Evolutionary conservation across 2,113 vertebrate genomes (phyloP), one percentile per base, ranked within the genome.

Genomic region (Urocolius indicus): DNA sequence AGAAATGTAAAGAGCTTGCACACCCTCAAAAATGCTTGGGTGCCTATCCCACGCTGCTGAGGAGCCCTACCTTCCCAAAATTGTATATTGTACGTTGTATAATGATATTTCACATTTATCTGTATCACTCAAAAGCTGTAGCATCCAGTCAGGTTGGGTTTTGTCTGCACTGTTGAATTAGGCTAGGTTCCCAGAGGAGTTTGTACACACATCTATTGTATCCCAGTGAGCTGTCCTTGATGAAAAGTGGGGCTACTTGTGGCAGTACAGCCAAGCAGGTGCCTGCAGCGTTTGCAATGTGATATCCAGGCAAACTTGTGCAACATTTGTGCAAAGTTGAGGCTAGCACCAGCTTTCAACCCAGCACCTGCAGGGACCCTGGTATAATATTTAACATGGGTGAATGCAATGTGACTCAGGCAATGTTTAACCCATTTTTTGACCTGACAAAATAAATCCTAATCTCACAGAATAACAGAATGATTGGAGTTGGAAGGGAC

Each of bases 1-100:
- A 94, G 87, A 94, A 95, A 94, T 69, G 78, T 59, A 87, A 91
- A 93, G 91, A 91, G 62, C n/a, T 49, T 27, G 8, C 21, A n/a
- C 1, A 34, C 36, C 49, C 38, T 77, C 46, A 30, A 8, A 96
- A 94, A 61, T 3, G 13, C 72, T 10, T 24, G 72, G 63, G 75
- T 71, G 10, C 48, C 77, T 91, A 89, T 52, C 84, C n/a, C 58
- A 46, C 19, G 7, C 38, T 24, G 26, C 5, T 29, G 26, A 86
- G 36, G 34, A 41, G 41, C 58, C 32, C 49, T 11, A 30, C 73
- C 59, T 87, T 93, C 66, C 38, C 57, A 20, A 72, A 87, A 61
- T 1, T 18, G 13, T 13, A 12, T 9, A 52, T 4, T 30, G 18
- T 29, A 18, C 14, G 34, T 23, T 55, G 48, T 38, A 80, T 22